Conservation (phyloP, 1,140 invertebrate species). For the Stratiolaelaps scimitus region DNA sequence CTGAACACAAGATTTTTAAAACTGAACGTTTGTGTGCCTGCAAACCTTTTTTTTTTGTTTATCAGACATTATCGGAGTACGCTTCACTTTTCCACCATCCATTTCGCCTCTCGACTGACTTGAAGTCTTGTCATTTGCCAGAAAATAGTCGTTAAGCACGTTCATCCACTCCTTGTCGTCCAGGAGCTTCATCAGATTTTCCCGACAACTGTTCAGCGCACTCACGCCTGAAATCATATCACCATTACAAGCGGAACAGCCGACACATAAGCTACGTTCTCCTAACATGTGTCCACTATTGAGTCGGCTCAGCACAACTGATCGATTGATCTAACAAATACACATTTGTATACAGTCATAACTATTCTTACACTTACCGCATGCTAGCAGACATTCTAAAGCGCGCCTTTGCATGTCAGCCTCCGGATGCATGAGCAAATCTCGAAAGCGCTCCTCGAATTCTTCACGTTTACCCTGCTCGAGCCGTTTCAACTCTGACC, state of each 20-base stretch:
- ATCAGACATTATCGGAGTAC: neutral
- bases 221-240: slow-evolving; percentile 18
- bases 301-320: no score
- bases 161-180: slow-evolving; percentile 55
- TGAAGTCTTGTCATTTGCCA: neutral
- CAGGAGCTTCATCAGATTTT: slow-evolving; percentile 58
- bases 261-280: no score
- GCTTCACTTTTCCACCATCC: neutral
- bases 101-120: no score
- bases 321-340: no score
- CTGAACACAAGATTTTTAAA: no score
- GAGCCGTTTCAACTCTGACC: slow-evolving; percentile 40
- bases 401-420: slow-evolving; percentile 64
- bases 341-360: neutral
- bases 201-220: slow-evolving; percentile 34
- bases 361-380: slow-evolving; percentile 51
- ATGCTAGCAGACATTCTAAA: slow-evolving; percentile 67
- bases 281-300: no score
- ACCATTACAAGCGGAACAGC: slow-evolving; percentile 26
- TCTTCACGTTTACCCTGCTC: slow-evolving; percentile 53
- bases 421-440: slow-evolving; percentile 64
- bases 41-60: slow-evolving; percentile 15
- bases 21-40: neutral
- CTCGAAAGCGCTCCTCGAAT: slow-evolving; percentile 36
- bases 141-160: slow-evolving; percentile 14